Evolutionary conservation across 2,888 invertebrate genomes (phyloP), one percentile per base, ranked within the genome.

Genomic region (Branchinecta sandiegonensis): DNA sequence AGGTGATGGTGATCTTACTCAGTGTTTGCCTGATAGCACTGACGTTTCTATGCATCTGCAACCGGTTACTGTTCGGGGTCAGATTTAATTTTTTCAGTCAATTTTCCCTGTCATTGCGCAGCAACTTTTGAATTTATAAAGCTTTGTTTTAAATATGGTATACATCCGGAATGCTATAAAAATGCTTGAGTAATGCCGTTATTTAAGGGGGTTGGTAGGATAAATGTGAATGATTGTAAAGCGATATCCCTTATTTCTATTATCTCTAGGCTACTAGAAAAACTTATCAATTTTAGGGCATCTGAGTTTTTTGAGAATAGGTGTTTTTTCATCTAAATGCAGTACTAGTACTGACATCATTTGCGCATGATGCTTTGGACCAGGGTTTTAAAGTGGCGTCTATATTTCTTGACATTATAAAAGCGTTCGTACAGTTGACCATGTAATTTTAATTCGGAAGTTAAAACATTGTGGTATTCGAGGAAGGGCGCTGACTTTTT

Each of bases 281-380:
- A 50, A 50, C 56, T 13, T 50, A 50, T 50, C 4, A 50, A 50
- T n/a, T n/a, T 50, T 50, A 50, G 56, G 14, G 56, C 4, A 50
- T 50, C 56, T 50, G 56, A 50, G 13, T 50, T 50, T 50, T 50
- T 50, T 2, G 56, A 50, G 56, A 50, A 50, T 50, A 50, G 56
- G 14, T 50, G 13, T 13, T 50, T 50, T 50, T 50, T 50, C 4
- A 1, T 3, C 4, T 4, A 2, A 13, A 50, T 13, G 56, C 56
- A 50, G 14, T 50, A n/a, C 4, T 50, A 50, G 1, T 50, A 14
- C 4, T 50, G 56, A 50, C 56, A n/a, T 3, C 56, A 14, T 50
- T 50, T 50, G 13, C 4, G 2, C 13, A 50, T 50, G 56, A 50
- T 50, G 56, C 56, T 50, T 14, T 50, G 14, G 56, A 50, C 56